These are phyloP conservation scores for Heterohyrax brucei DNA, from an alignment of 2,797 vertebrate genomes.

Conservation along the genomic window DNA sequence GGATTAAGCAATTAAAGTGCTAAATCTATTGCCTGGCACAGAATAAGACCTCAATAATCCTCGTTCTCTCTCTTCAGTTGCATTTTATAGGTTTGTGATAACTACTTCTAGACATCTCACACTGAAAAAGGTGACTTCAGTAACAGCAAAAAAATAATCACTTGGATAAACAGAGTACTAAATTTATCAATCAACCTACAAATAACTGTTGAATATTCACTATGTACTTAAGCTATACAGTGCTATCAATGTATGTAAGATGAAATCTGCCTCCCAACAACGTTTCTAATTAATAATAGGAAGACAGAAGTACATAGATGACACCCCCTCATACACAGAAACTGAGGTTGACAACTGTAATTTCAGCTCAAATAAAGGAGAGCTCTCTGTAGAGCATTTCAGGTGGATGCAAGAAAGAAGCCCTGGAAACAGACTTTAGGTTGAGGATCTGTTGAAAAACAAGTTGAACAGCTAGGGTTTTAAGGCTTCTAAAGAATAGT, in stretches of 20 bases:
- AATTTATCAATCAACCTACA: not conserved
- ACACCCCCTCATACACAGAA: not conserved
- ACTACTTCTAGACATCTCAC: constrained; percentile 12
- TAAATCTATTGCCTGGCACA: constrained; percentile 13
- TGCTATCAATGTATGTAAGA: constrained; percentile 21
- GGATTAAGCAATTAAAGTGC: constrained; percentile 33
- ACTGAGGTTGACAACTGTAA: not conserved
- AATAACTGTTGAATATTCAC: constrained; percentile 44
- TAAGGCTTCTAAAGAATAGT: constrained; percentile 62
- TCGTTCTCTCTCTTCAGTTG: constrained; percentile 21
- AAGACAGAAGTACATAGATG: not conserved
- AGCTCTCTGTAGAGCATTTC: not conserved
- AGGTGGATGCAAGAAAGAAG: not conserved
- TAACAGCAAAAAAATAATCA: not conserved
- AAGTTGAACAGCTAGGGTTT: not conserved
- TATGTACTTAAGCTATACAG: not conserved
- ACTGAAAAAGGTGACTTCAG: constrained; percentile 19
- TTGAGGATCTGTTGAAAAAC: not conserved
- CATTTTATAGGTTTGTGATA: constrained; percentile 56
- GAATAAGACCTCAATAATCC: constrained; percentile 9
- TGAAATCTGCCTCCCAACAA: constrained; percentile 11
- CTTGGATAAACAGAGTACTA: not conserved
- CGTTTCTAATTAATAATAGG: constrained; percentile 27
- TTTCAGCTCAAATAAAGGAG: constrained; percentile 31
- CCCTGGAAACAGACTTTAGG: not conserved